Evolutionary conservation across 2,888 invertebrate genomes (phyloP), one percentile per base, ranked within the genome.

Genomic region (Rhorus exstirpatorius): DNA sequence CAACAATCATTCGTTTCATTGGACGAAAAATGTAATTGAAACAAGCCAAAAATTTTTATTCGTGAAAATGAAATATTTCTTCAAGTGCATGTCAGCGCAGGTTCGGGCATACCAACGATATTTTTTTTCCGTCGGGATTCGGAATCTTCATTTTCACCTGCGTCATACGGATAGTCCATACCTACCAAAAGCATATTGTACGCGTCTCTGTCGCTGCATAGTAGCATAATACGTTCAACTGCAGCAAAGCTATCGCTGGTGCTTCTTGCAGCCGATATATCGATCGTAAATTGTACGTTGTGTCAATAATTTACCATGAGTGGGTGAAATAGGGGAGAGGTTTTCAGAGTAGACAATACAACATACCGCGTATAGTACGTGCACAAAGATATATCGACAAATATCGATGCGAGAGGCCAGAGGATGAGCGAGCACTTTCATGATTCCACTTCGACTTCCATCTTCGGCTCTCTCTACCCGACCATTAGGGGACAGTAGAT

Each of bases 291-390:
- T 55, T 44, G 71, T 71, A 81, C 85, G 77, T 83, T 86, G 85
- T 83, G 83, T 86, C 85, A 86, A 88, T 88, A 87, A 88, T 87
- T 87, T 84, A 75, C 65, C 46, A 53, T 74, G 82, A 35, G 49
- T 14, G 12, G 49, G n/a, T 14, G 60, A 24, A 38, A 38, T 38
- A 38, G 31, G 17, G 49, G 65, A 17, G 12, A 46, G 26, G 31
- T 24, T 35, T 17, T n/a, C n/a, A n/a, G 55, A 41, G 17, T 26
- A 38, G 58, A 46, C 14, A 21, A 65, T 53, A 53, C 53, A 63
- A 55, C 24, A 8, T 70, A 55, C 53, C 58, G 46, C 26, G 35
- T 24, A 31, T n/a, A 38, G 44, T 14, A 7, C 49, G 10, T 8
- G 55, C 58, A 38, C 51, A 58, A 46, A 75, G 51, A 60, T 68